These are phyloP conservation scores for Lysandra bellargus DNA, from an alignment of 2,888 invertebrate genomes.

Conservation along the genomic window DNA sequence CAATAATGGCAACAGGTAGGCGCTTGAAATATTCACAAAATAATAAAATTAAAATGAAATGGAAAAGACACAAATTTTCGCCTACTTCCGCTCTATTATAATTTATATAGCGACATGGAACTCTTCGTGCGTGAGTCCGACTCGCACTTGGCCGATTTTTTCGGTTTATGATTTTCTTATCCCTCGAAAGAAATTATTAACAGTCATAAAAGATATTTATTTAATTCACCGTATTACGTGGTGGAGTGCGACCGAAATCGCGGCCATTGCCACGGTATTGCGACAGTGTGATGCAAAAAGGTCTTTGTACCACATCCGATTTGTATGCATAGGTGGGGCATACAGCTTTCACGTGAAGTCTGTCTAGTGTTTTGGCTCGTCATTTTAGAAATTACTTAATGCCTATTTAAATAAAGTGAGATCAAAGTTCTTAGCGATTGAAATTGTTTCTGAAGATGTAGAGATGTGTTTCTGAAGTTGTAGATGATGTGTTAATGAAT, in stretches of 20 bases:
- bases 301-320: constrained; percentile 41
- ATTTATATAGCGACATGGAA: too few species aligned
- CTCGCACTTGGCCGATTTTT: too few species aligned
- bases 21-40: too few species aligned
- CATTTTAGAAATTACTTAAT: background rate
- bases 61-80: too few species aligned
- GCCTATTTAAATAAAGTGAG: background rate
- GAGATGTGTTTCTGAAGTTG: too few species aligned
- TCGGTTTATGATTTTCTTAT: too few species aligned
- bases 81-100: too few species aligned
- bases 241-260: constrained; percentile 59
- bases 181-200: too few species aligned
- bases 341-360: constrained; percentile 27
- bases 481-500: too few species aligned
- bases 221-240: constrained; percentile 38
- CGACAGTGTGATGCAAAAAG: constrained; percentile 44
- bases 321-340: constrained; percentile 34
- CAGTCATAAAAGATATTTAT: background rate
- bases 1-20: too few species aligned
- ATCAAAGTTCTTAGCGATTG: background rate
- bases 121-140: too few species aligned
- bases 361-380: background rate
- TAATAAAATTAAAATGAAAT: too few species aligned
- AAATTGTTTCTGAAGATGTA: background rate
- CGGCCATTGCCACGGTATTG: constrained; percentile 59